These are phyloP conservation scores for Momotus momota DNA, from an alignment of 2,797 vertebrate species.

Conservation along the genomic window DNA sequence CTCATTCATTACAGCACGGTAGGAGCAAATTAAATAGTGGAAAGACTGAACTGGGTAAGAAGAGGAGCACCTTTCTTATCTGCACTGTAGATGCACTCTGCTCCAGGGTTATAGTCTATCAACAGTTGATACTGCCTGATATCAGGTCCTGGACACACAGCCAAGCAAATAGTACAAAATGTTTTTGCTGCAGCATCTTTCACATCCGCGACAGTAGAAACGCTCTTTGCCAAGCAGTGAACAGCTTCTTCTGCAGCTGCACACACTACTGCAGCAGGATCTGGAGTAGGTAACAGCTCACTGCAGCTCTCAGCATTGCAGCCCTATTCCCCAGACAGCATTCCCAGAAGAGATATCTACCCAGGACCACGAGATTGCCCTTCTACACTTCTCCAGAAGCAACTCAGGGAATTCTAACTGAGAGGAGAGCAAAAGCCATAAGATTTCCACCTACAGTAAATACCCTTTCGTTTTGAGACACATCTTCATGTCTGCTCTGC, in stretches of 20 bases:
- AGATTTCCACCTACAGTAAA: not conserved
- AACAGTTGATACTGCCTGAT: not conserved
- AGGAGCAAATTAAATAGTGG: not conserved
- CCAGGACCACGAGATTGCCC: not conserved
- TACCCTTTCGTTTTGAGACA: not conserved
- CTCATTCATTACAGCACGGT: not conserved
- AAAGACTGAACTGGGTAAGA: not conserved
- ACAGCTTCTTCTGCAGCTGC: not conserved
- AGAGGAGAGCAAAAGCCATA: not conserved
- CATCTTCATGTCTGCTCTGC: not conserved
- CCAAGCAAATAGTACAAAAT: not conserved
- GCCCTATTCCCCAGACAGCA: not conserved
- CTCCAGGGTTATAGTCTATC: not conserved
- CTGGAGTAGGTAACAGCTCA: not conserved
- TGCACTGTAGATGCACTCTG: not conserved
- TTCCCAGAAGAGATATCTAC: not conserved
- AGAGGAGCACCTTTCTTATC: not conserved
- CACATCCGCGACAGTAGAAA: not conserved
- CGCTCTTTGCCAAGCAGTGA: not conserved
- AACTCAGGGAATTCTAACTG: not conserved
- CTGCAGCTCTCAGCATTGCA: rapidly evolving
- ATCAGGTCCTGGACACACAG: not conserved
- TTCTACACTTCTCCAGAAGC: not conserved
- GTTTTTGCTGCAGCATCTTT: not conserved
- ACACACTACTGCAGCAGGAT: not conserved